Conservation (phyloP, 37 sponge, comb jelly and placozoan species). For the Chondrilla cf. caribensis region DNA sequence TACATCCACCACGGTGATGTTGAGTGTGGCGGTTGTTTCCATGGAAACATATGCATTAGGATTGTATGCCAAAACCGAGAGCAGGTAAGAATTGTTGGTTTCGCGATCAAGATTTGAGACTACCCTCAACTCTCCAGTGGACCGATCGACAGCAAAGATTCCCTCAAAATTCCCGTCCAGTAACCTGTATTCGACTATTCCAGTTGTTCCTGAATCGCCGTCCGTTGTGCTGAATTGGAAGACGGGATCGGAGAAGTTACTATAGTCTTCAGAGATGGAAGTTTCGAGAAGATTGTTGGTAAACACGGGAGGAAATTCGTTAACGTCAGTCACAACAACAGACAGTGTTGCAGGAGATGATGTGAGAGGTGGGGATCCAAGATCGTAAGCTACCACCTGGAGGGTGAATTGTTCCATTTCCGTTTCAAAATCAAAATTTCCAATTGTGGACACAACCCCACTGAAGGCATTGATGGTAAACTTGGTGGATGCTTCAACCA, state of each 20-base stretch:
- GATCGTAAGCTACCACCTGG: constrained; percentile 47
- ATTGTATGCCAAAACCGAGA: constrained; percentile 30
- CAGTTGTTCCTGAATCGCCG: constrained; percentile 4
- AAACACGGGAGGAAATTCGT: constrained; percentile 58
- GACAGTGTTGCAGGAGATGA: constrained; percentile 26
- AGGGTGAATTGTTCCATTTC: constrained; percentile 17
- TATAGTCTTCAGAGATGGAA: background rate
- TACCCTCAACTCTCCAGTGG: constrained; percentile 34
- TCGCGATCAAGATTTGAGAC: constrained; percentile 39
- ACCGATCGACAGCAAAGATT: constrained; percentile 25
- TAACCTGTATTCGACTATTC: background rate
- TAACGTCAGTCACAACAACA: constrained; percentile 51
- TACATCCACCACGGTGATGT: constrained; percentile 30
- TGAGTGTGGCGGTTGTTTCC: constrained; percentile 4
- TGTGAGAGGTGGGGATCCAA: constrained; percentile 2
- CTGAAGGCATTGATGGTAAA: constrained; percentile 15
- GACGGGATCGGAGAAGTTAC: background rate
- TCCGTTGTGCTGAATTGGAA: background rate
- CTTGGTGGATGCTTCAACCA: background rate
- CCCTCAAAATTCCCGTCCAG: too few species aligned
- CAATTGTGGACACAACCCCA: constrained; percentile 21
- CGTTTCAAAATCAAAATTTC: constrained; percentile 48
- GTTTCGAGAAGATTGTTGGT: background rate
- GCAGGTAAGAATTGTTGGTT: constrained; percentile 1
- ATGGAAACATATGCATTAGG: background rate